A percentile compares a stretch with the other conserved stretches of the same genome.
Evolutionary conservation across 1,140 invertebrate genomes (phyloP).

Genomic region (Diorhabda elongata): DNA sequence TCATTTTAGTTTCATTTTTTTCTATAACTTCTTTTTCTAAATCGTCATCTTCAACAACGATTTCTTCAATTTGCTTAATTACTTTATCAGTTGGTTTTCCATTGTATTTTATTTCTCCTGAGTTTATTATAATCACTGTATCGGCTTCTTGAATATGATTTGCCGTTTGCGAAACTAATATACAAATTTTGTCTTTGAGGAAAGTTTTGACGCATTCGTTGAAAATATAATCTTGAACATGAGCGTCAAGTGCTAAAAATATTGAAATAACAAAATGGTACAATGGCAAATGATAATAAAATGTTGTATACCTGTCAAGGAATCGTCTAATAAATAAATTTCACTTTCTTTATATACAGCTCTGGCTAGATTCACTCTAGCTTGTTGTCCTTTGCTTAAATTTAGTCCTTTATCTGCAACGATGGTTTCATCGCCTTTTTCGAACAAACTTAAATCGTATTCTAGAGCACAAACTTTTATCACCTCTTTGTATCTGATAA

Average conservation of each 20-base stretch:
- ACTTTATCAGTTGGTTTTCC: constrained; percentile 23
- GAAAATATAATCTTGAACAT: constrained; percentile 76
- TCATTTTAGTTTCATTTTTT: constrained; percentile 20
- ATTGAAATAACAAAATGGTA: neutral
- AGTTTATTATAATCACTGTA: constrained; percentile 59
- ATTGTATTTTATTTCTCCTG: constrained; percentile 53
- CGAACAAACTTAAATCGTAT: constrained; percentile 66
- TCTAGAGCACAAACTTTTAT: constrained; percentile 57
- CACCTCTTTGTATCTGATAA: constrained; percentile 59
- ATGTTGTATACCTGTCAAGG: constrained; percentile 12
- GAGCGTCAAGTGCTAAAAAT: constrained; percentile 60
- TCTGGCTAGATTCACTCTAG: constrained; percentile 81
- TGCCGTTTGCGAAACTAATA: constrained; percentile 77
- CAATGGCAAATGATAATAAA: neutral
- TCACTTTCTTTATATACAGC: constrained; percentile 75
- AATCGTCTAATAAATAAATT: constrained; percentile 78
- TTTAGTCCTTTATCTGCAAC: constrained; percentile 77
- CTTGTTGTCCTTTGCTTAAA: constrained; percentile 82
- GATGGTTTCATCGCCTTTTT: constrained; percentile 70
- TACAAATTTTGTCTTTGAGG: constrained; percentile 64
- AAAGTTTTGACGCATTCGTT: constrained; percentile 65
- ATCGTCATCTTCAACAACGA: constrained; percentile 27
- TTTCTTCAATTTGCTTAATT: constrained; percentile 21
- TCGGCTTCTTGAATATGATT: constrained; percentile 78
- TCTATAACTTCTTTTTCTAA: constrained; percentile 25